Evolutionary conservation across 2,797 vertebrate genomes (phyloP), one percentile per base, ranked within the genome.

Genomic region (Muscicapa striata): DNA sequence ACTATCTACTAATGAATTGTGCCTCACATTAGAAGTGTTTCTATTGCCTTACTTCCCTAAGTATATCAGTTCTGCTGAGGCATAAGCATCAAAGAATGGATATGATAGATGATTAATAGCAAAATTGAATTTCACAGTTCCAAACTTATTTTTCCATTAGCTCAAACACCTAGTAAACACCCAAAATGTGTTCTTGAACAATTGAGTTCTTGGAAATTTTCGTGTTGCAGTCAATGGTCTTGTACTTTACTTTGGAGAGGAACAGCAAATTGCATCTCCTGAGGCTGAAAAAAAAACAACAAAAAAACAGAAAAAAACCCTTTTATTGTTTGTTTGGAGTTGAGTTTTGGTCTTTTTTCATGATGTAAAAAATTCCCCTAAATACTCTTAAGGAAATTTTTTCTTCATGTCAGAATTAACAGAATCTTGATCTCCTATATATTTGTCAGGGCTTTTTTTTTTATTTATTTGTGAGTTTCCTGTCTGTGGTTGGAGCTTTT

Each of bases 121-220:
- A 55, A 86, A 87, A 90, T 55, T 62, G 69, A 76, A 43, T 81
- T 58, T 86, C 16, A n/a, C 8, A 46, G 27, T 64, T 87, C 45
- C 5, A 26, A 54, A 55, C 27, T 84, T 82, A 43, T 51, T 89
- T 63, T 90, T 68, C 55, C n/a, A 62, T 88, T 92, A 86, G 38
- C 22, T 89, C 8, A 73, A 89, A n/a, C 10, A 59, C 15, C n/a
- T 75, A 43, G 38, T 86, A 88, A 95, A 72, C 45, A 83, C 12
- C 38, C 6, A 54, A 76, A 86, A 55, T 82, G 29, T 87, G 14
- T 87, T 82, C n/a, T 79, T 59, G 34, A 84, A 61, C 27, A 93
- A 89, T 89, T 54, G 23, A 83, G 32, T 94, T 96, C 61, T 77
- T 93, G 78, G 89, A 95, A 93, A 79, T 80, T 67, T 93, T 94